Percentiles rank a stretch among this genome's conserved stretches.
phyloP scores from a whole-genome alignment of 1,140 invertebrate species.

The Lamellibrachia luymesi region DNA sequence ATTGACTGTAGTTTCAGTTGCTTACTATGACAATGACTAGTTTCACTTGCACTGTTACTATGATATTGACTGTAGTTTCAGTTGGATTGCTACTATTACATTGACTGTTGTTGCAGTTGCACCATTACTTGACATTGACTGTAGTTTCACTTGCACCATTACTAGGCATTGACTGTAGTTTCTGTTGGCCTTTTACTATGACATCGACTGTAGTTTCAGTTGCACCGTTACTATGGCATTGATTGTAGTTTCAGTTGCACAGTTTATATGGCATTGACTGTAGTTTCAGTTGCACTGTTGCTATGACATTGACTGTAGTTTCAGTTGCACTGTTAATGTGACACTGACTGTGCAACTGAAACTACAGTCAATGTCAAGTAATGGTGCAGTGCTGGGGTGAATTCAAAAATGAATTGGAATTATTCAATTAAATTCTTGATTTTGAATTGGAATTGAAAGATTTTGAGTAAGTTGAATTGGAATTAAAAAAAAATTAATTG shows the following conservation, averaged over 20 bases:
- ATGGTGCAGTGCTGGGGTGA: too few relatives aligned
- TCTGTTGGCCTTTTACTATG: too few relatives aligned
- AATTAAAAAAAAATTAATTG: too few relatives aligned
- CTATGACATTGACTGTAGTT: background rate
- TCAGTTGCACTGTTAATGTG: background rate
- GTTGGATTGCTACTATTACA: background rate
- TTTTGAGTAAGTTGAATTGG: too few relatives aligned
- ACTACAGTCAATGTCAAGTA: background rate
- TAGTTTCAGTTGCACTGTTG: background rate
- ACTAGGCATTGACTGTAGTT: too few relatives aligned
- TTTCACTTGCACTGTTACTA: background rate
- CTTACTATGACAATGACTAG: background rate
- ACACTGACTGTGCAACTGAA: background rate
- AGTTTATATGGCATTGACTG: background rate
- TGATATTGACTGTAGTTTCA: background rate
- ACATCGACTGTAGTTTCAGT: background rate
- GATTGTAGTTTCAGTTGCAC: background rate
- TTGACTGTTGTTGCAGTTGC: background rate
- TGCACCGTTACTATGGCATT: background rate
- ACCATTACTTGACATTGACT: background rate
- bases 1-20: too few relatives aligned
- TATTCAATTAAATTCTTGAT: too few relatives aligned
- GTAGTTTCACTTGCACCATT: background rate
- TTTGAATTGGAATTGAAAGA: too few relatives aligned
- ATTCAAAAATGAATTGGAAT: too few relatives aligned